These are phyloP conservation scores for Paramormyrops hopkinsi DNA, from an alignment of 2,797 vertebrate genomes.

Conservation along the genomic window DNA sequence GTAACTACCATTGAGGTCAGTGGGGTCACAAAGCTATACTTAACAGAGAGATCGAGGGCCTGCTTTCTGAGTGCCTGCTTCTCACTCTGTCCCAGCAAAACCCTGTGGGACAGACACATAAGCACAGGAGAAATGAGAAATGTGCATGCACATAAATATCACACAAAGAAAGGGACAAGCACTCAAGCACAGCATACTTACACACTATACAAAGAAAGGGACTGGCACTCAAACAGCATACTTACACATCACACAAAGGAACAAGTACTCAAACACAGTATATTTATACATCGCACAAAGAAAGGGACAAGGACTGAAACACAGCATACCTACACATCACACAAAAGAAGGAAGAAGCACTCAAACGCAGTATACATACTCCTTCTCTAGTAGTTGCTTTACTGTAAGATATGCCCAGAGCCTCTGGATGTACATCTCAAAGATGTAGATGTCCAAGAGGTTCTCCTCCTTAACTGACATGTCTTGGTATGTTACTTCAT, in stretches of 20 bases:
- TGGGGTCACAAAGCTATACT: slow-evolving; percentile 68
- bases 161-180: background rate
- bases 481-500: slow-evolving; percentile 36
- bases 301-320: background rate
- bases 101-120: slow-evolving; percentile 37
- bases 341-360: background rate
- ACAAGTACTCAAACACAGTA: background rate
- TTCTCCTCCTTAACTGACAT: background rate
- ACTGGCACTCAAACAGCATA: slow-evolving; percentile 14
- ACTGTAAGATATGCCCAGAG: slow-evolving; percentile 74
- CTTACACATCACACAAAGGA: slow-evolving; percentile 29
- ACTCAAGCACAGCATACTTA: slow-evolving; percentile 31
- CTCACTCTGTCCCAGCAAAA: slow-evolving; percentile 47
- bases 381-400: slow-evolving; percentile 65
- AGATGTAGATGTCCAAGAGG: background rate
- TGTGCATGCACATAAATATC: background rate
- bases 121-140: background rate
- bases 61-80: slow-evolving; percentile 47
- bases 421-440: slow-evolving; percentile 48
- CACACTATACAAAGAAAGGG: slow-evolving; percentile 4
- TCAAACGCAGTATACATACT: slow-evolving; percentile 47
- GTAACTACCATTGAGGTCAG: slow-evolving; percentile 76
- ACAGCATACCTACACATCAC: background rate
- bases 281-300: slow-evolving; percentile 29
- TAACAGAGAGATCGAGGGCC: slow-evolving; percentile 57